Conservation (phyloP, 2,888 invertebrate genomes). For the Stegana nigrithorax region DNA sequence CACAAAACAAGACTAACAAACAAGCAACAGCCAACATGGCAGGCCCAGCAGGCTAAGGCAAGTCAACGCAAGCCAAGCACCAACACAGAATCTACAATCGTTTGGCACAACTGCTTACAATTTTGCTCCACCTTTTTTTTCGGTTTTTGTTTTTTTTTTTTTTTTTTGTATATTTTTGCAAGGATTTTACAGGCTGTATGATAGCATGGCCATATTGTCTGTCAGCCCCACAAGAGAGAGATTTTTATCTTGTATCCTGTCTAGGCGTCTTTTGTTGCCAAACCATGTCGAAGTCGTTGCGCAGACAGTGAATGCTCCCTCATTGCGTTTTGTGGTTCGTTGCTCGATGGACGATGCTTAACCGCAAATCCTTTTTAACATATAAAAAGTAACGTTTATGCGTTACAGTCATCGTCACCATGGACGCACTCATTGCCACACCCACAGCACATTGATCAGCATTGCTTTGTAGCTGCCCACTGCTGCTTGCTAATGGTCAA, state of each 20-base stretch:
- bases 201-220: not conserved
- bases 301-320: too few species aligned
- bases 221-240: too few species aligned
- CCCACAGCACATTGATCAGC: not conserved
- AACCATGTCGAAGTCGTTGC: conserved; percentile 1
- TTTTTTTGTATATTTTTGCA: not conserved
- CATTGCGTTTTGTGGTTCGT: too few species aligned
- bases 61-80: too few species aligned
- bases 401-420: not conserved
- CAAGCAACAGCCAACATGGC: not conserved
- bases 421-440: not conserved
- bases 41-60: not conserved
- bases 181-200: not conserved
- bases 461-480: not conserved
- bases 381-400: conserved; percentile 59
- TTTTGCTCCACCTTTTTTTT: not conserved
- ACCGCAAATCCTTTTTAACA: conserved; percentile 60
- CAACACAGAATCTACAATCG: too few species aligned
- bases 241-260: conserved; percentile 12
- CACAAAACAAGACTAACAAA: conserved; percentile 8
- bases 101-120: too few species aligned
- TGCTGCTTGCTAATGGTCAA: not conserved
- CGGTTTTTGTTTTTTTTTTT: not conserved
- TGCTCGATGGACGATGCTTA: conserved; percentile 50
- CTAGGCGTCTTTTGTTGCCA: conserved; percentile 1